phyloP scores from a whole-genome alignment of 2,888 invertebrate genomes.

The Emmelina monodactyla region DNA sequence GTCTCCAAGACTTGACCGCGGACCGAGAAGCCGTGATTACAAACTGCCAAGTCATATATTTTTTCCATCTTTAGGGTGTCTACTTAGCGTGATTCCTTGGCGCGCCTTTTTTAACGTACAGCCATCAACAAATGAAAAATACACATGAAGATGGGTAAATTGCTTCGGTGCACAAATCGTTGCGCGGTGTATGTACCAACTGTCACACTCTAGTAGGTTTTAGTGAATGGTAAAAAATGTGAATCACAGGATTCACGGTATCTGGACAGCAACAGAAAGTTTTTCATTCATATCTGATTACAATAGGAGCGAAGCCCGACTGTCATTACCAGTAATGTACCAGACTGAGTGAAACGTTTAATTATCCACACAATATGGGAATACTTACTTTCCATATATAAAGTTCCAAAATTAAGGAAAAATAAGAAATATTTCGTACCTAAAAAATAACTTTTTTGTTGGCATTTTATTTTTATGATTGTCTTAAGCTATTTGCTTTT shows the following conservation, averaged over 20 bases:
- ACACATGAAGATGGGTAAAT: too few species aligned
- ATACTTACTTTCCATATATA: too few species aligned
- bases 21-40: conserved; percentile 6
- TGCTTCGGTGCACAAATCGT: too few species aligned
- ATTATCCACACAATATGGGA: too few species aligned
- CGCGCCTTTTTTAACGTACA: conserved; percentile 55
- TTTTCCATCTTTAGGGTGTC: conserved; percentile 44
- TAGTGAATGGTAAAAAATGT: conserved; percentile 58
- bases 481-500: too few species aligned
- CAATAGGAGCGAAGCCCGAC: too few species aligned
- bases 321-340: neutral
- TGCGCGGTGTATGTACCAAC: conserved; percentile 24
- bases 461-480: too few species aligned
- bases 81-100: conserved; percentile 53
- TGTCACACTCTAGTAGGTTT: conserved; percentile 45
- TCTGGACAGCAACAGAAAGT: conserved; percentile 26
- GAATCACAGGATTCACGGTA: conserved; percentile 61
- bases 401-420: too few species aligned
- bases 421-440: too few species aligned
- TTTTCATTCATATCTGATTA: neutral
- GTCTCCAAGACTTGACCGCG: conserved; percentile 22
- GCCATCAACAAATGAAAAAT: neutral
- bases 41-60: too few species aligned
- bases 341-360: too few species aligned
- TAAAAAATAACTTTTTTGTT: too few species aligned